Evolutionary conservation across 30 jellyfish, hydroid and myxozoan species (phyloP), one percentile per base, ranked within the genome.

Genomic region (Cassiopea andromeda): DNA sequence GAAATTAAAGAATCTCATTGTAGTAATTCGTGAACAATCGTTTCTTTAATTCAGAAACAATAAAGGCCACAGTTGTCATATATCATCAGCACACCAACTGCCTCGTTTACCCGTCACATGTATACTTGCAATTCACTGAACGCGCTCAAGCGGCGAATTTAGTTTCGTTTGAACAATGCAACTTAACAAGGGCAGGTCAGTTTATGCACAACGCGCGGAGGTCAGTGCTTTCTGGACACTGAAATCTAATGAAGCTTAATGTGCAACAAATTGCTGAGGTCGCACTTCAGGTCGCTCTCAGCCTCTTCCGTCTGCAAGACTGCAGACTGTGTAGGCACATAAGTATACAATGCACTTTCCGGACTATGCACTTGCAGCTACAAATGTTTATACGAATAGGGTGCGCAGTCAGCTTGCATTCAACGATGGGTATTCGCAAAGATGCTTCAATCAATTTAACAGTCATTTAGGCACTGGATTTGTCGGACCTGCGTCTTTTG

Each of bases 401-500:
- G 44, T 74, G 69, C 87, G 47, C 69, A 78, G 93, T 14, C 61
- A 57, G 60, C 46, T 15, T 85, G 87, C 81, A 18, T 19, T 48
- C 61, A 57, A 61, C 58, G 8, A 59, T 47, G 93, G 87, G 57
- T 80, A 72, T 44, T 27, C 74, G 67, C 72, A 60, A 46, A 50
- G 87, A 17, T 50, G 73, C 50, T 7, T 47, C 17, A 83, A 60
- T 45, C 44, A 70, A 75, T 66, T 46, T 68, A 77, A 73, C 73
- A 43, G 73, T 18, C 70, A 17, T 44, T 61, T 83, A 17, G 91
- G 61, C 43, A 71, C 82, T 38, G 61, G 77, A 19, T 69, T 83
- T 45, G 17, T 72, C 60, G 91, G 77, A 13, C 91, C 93, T 75
- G 93, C 93, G 93, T 18, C 93, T 85, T 85, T 85, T 73, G 87